Evolutionary conservation across 2,113 vertebrate species (phyloP).

Genomic region (Malurus cyaneus): DNA sequence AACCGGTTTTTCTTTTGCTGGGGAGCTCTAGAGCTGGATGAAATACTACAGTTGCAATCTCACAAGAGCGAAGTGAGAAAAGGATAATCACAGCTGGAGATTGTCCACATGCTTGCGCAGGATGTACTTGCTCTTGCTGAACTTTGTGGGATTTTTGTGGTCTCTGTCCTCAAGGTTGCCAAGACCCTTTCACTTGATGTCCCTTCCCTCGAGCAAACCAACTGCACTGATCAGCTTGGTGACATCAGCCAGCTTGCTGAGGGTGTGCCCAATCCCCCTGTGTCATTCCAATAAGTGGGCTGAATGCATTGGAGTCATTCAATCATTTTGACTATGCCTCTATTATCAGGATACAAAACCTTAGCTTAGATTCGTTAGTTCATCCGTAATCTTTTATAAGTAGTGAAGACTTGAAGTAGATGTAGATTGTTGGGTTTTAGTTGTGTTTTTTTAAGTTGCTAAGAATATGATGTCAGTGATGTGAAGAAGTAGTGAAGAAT

Average conservation of each 20-base stretch:
- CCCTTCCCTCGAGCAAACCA: not conserved
- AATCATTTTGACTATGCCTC: not conserved
- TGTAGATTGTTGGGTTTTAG: not conserved
- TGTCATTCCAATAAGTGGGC: not conserved
- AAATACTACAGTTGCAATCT: not conserved
- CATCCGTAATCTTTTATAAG: not conserved
- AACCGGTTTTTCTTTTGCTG: not conserved
- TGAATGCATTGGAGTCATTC: not conserved
- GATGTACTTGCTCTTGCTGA: not conserved
- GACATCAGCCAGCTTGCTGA: not conserved
- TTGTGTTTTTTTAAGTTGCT: not conserved
- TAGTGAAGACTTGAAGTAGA: not conserved
- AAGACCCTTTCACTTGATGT: not conserved
- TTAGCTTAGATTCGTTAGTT: not conserved
- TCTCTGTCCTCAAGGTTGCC: not conserved
- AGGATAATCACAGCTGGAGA: not conserved
- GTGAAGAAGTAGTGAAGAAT: not conserved
- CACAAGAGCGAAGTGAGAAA: rapidly evolving
- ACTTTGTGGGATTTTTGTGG: not conserved
- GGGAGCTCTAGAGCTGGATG: not conserved
- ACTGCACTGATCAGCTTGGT: not conserved
- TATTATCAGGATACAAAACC: not conserved
- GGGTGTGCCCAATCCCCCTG: not conserved
- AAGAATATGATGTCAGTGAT: not conserved
- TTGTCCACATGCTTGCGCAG: rapidly evolving